Evolutionary conservation across 2,797 vertebrate species (phyloP).

Genomic region (Merluccius polli): DNA sequence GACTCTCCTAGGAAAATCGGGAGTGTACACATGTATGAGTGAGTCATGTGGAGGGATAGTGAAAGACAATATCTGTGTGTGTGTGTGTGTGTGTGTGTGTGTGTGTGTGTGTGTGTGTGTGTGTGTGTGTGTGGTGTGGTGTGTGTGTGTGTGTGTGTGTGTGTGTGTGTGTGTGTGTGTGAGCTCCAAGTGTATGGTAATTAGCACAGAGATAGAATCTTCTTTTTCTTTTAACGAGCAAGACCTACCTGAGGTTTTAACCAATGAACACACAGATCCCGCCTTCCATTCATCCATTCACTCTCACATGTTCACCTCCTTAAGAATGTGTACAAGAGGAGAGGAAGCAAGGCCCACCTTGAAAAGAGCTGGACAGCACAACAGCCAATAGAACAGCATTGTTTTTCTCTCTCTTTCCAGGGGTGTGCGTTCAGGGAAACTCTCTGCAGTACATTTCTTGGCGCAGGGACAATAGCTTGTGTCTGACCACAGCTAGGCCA

Average conservation of each 20-base stretch:
- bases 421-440: constrained; percentile 29
- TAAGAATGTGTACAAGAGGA: constrained; percentile 31
- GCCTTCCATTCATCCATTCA: constrained; percentile 35
- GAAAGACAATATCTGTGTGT: constrained; percentile 24
- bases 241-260: constrained; percentile 63
- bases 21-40: too few species aligned
- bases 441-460: constrained; percentile 43
- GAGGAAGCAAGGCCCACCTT: constrained; percentile 13
- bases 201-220: constrained; percentile 75
- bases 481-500: constrained; percentile 25
- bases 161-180: constrained; percentile 56
- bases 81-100: constrained; percentile 44
- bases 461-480: constrained; percentile 33
- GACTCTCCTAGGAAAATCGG: too few species aligned
- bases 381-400: not conserved
- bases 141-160: constrained; percentile 7
- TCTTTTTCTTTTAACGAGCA: constrained; percentile 53
- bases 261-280: constrained; percentile 42
- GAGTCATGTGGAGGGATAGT: not conserved
- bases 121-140: constrained; percentile 23
- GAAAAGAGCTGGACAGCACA: constrained; percentile 42
- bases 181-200: constrained; percentile 72
- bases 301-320: constrained; percentile 28
- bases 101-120: constrained; percentile 39
- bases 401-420: constrained; percentile 8